Percentiles rank a stretch among this genome's conserved stretches.
phyloP scores from a whole-genome alignment of 2,888 invertebrate species.

The Sinopyrophorus schimmeli region DNA sequence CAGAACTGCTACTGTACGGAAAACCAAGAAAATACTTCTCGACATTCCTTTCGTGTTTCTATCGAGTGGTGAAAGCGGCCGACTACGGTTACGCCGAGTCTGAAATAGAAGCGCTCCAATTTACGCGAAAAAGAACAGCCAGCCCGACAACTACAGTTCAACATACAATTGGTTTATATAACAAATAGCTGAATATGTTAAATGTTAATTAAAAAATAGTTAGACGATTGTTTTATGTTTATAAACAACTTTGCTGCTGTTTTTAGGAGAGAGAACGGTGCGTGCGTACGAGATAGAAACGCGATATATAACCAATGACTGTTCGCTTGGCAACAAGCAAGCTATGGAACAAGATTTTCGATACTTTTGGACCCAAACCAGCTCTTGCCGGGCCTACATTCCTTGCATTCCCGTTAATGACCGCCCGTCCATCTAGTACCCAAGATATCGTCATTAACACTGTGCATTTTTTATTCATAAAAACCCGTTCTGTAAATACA shows the following conservation, averaged over 20 bases:
- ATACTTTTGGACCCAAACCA: constrained; percentile 48
- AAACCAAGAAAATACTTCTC: too few species aligned
- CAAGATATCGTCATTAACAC: constrained; percentile 18
- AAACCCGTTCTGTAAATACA: constrained; percentile 15
- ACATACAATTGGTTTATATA: too few species aligned
- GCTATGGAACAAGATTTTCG: constrained; percentile 44
- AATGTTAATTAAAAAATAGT: too few species aligned
- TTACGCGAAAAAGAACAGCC: too few species aligned
- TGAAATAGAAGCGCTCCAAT: constrained; percentile 42
- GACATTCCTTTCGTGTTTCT: constrained; percentile 29
- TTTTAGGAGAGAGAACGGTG: constrained; percentile 22
- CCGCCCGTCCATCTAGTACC: constrained; percentile 20
- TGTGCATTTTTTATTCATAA: constrained; percentile 11
- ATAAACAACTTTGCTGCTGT: constrained; percentile 29
- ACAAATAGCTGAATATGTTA: too few species aligned
- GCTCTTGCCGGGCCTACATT: constrained; percentile 44
- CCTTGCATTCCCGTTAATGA: constrained; percentile 37
- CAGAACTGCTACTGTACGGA: constrained; percentile 42
- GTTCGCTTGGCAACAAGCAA: constrained; percentile 49
- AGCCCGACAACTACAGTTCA: too few species aligned
- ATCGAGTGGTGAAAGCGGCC: constrained; percentile 25
- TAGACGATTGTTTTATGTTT: too few species aligned
- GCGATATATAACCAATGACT: constrained; percentile 40
- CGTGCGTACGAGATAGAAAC: constrained; percentile 21
- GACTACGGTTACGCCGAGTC: constrained; percentile 28